Conservation (phyloP, 1,140 invertebrate species). For the Aphelenchoides fujianensis region DNA sequence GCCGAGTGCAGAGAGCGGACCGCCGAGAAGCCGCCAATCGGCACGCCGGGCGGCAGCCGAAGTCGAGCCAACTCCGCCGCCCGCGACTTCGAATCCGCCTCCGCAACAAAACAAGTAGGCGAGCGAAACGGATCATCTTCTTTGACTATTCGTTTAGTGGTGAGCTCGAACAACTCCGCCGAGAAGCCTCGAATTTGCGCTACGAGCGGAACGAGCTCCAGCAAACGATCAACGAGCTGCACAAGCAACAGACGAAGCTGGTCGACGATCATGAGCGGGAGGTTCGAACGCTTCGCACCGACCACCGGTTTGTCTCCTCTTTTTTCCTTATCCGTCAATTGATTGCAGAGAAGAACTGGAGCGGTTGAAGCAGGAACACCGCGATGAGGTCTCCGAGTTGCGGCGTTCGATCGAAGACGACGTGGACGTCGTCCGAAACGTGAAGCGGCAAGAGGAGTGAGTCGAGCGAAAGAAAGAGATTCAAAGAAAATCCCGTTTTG, state of each 20-base stretch:
- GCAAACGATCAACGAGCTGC: conserved; percentile 31
- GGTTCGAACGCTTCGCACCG: conserved; percentile 14
- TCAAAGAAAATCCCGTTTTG: neutral
- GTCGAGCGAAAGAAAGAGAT: neutral
- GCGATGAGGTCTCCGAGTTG: neutral
- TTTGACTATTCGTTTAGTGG: too few relatives aligned
- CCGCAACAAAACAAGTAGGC: too few relatives aligned
- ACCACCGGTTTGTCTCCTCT: conserved; percentile 10
- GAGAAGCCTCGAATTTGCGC: conserved; percentile 31
- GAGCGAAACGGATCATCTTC: too few relatives aligned
- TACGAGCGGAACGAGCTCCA: conserved; percentile 37
- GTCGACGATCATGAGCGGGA: conserved; percentile 23
- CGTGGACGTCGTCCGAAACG: conserved; percentile 15
- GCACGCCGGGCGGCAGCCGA: too few relatives aligned
- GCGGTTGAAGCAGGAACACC: neutral
- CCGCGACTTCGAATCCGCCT: neutral
- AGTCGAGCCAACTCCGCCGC: neutral
- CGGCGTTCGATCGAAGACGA: conserved; percentile 9
- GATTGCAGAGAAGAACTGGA: conserved; percentile 10
- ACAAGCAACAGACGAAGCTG: conserved; percentile 5
- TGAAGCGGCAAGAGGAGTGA: conserved; percentile 24
- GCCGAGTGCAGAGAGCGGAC: too few relatives aligned
- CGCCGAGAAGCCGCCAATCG: too few relatives aligned
- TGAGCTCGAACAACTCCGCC: conserved; percentile 33
- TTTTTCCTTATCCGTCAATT: too few relatives aligned